Evolutionary conservation across 2,888 invertebrate genomes (phyloP), one percentile per base, ranked within the genome.

Genomic region (Elysia crispata): DNA sequence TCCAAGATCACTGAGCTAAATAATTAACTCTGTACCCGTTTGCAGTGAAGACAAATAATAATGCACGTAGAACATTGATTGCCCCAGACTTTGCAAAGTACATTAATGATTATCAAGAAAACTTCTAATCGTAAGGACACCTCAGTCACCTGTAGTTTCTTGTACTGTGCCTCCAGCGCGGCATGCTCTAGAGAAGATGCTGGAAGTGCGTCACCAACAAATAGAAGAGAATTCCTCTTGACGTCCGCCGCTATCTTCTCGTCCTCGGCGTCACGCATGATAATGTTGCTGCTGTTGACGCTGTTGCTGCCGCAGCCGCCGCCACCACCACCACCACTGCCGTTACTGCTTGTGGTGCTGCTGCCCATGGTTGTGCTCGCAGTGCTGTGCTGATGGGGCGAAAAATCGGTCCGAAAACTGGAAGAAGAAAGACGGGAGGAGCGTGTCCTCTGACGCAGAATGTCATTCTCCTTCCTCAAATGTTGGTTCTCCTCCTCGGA

Each of bases 191-290:
- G 76, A n/a, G 80, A 76, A 20, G 74, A 20, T 41, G 41, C 41
- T 0, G 79, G 74, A 8, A 41, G 18, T 25, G 75, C 33, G 23
- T 80, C 80, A 15, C 80, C 80, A 41, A 80, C 80, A 70, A 80
- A 79, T 15, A 80, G 31, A 6, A 80, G 76, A 1, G 80, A 80
- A 57, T 80, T 80, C n/a, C 80, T 60, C 33, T 80, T 80, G 33
- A 76, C 76, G 62, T 76, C 70, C 8, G 80, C 80, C 0, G 75
- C 80, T 5, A 80, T 80, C 23, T 76, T 72, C 15, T 80, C 60
- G 75, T 80, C 80, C 25, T 76, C 80, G 1, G 67, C 70, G 0
- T 69, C 80, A 5, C 69, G 70, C 30, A 69, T 15, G 18, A 76
- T 76, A 23, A 20, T 60, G 60, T 11, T 41, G 41, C 41, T 41